These are phyloP conservation scores for Meandrusa payeni DNA, from an alignment of 2,888 invertebrate species.

Conservation along the genomic window DNA sequence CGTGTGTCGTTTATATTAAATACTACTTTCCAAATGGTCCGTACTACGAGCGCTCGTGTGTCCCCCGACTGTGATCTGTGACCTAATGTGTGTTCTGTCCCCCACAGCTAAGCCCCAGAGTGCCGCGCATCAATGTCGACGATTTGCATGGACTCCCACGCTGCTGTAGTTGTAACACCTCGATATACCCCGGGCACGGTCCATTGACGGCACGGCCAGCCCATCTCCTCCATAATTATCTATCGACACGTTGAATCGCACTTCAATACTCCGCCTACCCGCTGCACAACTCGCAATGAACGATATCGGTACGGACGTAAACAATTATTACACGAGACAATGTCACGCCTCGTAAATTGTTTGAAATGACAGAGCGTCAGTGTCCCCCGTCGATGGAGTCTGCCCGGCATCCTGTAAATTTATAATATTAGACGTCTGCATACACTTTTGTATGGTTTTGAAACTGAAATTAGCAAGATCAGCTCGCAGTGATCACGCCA, in stretches of 20 bases:
- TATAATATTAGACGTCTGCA: constrained; percentile 36
- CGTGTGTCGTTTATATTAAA: no score
- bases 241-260: no score
- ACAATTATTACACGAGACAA: no score
- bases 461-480: constrained; percentile 32
- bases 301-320: no score
- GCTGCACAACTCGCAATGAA: no score
- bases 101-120: constrained; percentile 15
- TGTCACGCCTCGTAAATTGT: no score
- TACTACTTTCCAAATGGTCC: constrained; percentile 6
- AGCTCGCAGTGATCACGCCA: constrained; percentile 20
- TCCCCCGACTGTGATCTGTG: neutral
- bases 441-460: constrained; percentile 32
- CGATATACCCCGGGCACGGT: neutral
- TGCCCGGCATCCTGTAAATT: constrained; percentile 22
- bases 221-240: no score
- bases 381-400: constrained; percentile 1
- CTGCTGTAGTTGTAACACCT: constrained; percentile 16
- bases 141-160: constrained; percentile 41
- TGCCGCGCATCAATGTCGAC: constrained; percentile 28
- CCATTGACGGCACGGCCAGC: neutral
- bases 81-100: constrained; percentile 11
- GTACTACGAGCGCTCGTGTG: neutral
- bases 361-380: no score
- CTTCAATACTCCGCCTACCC: no score